Evolutionary conservation across 2,797 vertebrate genomes (phyloP).

Genomic region (Sebastes trivittatus): DNA sequence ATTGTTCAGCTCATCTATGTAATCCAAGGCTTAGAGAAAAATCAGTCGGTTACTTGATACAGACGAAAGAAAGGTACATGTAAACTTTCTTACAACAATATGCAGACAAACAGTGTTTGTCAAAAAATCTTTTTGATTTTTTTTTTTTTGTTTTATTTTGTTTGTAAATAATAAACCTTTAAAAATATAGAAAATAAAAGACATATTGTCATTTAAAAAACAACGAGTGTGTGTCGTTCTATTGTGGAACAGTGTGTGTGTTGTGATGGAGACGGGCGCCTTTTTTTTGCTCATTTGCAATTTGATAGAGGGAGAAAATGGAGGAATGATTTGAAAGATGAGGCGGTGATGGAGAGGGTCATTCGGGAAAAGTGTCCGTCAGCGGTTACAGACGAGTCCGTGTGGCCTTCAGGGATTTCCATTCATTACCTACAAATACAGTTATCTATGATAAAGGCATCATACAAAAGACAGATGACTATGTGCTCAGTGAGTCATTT

Average conservation of each 20-base stretch:
- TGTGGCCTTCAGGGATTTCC: slow-evolving; percentile 35
- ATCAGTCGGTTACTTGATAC: slow-evolving; percentile 81
- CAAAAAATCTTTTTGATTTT: slow-evolving; percentile 79
- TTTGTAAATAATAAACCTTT: slow-evolving; percentile 91
- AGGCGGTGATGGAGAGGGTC: slow-evolving; percentile 13
- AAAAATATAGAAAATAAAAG: slow-evolving; percentile 88
- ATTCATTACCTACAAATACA: slow-evolving; percentile 60
- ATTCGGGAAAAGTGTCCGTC: slow-evolving; percentile 25
- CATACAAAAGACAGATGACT: slow-evolving; percentile 15
- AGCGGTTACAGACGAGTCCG: slow-evolving; percentile 31
- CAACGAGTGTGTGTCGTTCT: slow-evolving; percentile 64
- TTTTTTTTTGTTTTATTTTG: slow-evolving; percentile 80
- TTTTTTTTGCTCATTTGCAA: slow-evolving; percentile 8
- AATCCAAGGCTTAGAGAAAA: slow-evolving; percentile 77
- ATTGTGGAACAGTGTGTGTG: slow-evolving; percentile 11
- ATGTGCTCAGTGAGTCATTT: not conserved
- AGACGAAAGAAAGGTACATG: slow-evolving; percentile 82
- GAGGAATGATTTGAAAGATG: not conserved
- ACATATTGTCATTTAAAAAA: slow-evolving; percentile 85
- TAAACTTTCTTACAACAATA: slow-evolving; percentile 90
- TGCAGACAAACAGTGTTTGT: slow-evolving; percentile 90
- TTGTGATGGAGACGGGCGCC: not conserved
- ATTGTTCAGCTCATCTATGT: slow-evolving; percentile 81
- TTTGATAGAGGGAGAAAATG: slow-evolving; percentile 7
- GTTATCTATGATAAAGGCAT: slow-evolving; percentile 53